phyloP scores from a whole-genome alignment of 2,888 invertebrate species.

The Calameuta filiformis region DNA sequence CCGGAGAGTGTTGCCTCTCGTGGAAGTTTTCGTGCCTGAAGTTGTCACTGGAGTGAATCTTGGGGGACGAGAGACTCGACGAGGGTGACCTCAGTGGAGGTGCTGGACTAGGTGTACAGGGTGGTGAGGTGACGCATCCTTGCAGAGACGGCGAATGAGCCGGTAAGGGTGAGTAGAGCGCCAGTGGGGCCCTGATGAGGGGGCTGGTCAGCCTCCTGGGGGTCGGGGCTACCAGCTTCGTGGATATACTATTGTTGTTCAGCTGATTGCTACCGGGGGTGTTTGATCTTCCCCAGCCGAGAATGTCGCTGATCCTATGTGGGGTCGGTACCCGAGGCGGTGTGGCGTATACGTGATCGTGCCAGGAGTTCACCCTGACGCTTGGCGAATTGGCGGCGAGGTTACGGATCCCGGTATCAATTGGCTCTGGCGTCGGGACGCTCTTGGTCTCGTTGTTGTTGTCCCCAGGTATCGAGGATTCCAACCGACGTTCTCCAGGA shows the following conservation, averaged over 20 bases:
- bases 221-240: slow-evolving; percentile 46
- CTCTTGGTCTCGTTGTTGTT: slow-evolving; percentile 39
- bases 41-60: slow-evolving; percentile 27
- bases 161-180: slow-evolving; percentile 41
- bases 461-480: slow-evolving; percentile 27
- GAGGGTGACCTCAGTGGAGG: slow-evolving; percentile 45
- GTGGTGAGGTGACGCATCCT: slow-evolving; percentile 44
- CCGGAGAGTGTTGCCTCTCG: background rate
- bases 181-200: slow-evolving; percentile 40
- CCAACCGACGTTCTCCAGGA: slow-evolving; percentile 2
- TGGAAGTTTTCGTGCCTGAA: background rate
- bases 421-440: background rate
- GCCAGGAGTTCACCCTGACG: slow-evolving; percentile 72
- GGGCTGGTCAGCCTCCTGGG: slow-evolving; percentile 42
- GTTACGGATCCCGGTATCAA: background rate
- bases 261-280: slow-evolving; percentile 1
- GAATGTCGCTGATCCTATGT: slow-evolving; percentile 88
- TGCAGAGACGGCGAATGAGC: slow-evolving; percentile 44
- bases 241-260: slow-evolving; percentile 22
- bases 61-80: slow-evolving; percentile 36
- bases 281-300: slow-evolving; percentile 70
- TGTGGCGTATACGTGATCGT: slow-evolving; percentile 88
- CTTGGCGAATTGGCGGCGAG: background rate
- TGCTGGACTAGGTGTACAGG: slow-evolving; percentile 46
- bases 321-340: slow-evolving; percentile 86